A percentile compares a stretch with the other conserved stretches of the same genome.
Evolutionary conservation across 23 tunicate genomes (phyloP).

Genomic region (Trididemnum nubilum): DNA sequence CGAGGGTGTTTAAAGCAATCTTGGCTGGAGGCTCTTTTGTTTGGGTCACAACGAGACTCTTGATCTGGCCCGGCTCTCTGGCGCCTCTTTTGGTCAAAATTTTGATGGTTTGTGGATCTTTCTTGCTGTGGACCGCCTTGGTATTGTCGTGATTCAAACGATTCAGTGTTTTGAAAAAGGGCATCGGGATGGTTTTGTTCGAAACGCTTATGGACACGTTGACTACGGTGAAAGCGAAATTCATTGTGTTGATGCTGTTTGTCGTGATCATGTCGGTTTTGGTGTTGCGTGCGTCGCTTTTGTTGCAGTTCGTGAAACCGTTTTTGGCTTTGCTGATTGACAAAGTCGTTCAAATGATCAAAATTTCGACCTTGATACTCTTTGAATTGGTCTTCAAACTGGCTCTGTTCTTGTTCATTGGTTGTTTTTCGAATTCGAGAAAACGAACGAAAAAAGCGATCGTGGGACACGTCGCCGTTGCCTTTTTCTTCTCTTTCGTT

Average conservation of each 20-base stretch:
- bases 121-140: neutral
- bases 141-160: neutral
- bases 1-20: too few species aligned
- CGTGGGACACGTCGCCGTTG: conserved; percentile 16
- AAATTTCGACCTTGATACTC: neutral
- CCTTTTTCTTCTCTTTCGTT: conserved; percentile 8
- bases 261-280: neutral
- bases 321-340: conserved; percentile 4
- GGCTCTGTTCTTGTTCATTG: conserved; percentile 23
- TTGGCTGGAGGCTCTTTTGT: neutral
- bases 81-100: neutral
- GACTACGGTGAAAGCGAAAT: neutral
- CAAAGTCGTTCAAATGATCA: neutral
- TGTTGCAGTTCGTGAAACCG: neutral
- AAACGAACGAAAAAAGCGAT: conserved; percentile 45
- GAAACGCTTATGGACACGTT: neutral
- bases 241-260: neutral
- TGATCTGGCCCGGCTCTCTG: neutral
- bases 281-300: neutral
- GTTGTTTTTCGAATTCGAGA: neutral
- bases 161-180: neutral
- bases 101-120: neutral
- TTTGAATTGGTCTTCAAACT: conserved; percentile 39
- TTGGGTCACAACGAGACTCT: neutral
- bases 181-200: neutral